Conservation (phyloP, 2,888 invertebrate species). For the Mycalesis mineus region DNA sequence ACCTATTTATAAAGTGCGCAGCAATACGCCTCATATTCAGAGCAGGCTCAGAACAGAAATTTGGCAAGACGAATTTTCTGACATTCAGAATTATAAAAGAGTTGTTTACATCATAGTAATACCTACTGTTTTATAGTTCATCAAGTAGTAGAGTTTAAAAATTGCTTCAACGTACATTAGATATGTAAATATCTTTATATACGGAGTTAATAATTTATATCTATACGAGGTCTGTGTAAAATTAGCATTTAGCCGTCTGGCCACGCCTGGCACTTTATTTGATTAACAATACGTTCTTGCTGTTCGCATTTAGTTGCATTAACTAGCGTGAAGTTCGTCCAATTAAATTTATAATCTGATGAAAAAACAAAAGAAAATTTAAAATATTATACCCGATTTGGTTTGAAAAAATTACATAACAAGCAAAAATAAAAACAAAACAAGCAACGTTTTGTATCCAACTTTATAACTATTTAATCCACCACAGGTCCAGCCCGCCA, state of each 20-base stretch:
- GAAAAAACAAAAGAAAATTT: background rate
- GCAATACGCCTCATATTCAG: no score
- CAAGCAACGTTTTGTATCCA: no score
- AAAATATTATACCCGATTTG: no score
- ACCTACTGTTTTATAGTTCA: no score
- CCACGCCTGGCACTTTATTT: constrained; percentile 44
- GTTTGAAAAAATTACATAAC: no score
- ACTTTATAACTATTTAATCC: no score
- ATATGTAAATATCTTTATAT: constrained; percentile 32
- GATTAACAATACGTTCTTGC: constrained; percentile 45
- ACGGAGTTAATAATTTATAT: constrained; percentile 31
- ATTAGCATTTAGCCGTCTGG: constrained; percentile 36
- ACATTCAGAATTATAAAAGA: background rate
- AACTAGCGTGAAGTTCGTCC: background rate
- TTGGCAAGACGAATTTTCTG: background rate
- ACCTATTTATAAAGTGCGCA: no score
- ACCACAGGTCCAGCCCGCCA: no score
- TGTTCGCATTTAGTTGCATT: constrained; percentile 24
- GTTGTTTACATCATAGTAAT: no score
- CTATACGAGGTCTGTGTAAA: constrained; percentile 29
- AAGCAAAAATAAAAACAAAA: no score
- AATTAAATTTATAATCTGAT: background rate
- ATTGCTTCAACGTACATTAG: background rate
- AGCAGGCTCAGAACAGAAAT: no score
- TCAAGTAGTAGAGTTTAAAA: background rate